Conservation (phyloP, 2,888 invertebrate genomes). For the Eupithecia dodoneata region DNA sequence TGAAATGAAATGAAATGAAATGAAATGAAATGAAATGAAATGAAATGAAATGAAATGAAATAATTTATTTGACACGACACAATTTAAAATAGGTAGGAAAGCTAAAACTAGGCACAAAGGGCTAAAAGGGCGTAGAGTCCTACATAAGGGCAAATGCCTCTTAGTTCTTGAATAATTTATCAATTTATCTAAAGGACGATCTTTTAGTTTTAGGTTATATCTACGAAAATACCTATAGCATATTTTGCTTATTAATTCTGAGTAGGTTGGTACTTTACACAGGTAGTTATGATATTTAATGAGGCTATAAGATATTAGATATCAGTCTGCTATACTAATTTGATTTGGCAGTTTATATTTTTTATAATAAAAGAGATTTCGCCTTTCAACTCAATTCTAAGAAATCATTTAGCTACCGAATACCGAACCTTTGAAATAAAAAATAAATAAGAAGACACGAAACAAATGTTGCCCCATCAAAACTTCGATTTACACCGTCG, state of each 20-base stretch:
- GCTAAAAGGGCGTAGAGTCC: no score
- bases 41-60: no score
- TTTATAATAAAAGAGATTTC: background rate
- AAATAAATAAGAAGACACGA: slow-evolving; percentile 13
- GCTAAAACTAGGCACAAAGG: no score
- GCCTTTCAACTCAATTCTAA: background rate
- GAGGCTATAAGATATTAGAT: background rate
- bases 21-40: no score
- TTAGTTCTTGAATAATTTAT: background rate
- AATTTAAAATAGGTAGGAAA: no score
- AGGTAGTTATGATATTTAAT: background rate
- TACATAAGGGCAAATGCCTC: background rate
- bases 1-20: no score
- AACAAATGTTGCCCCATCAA: slow-evolving; percentile 57
- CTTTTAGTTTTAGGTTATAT: no score
- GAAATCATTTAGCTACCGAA: slow-evolving; percentile 12
- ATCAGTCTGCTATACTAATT: background rate
- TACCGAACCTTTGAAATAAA: slow-evolving; percentile 21
- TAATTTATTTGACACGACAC: no score
- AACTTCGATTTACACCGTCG: slow-evolving; percentile 51
- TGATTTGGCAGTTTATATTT: background rate
- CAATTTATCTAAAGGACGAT: background rate
- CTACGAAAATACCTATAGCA: no score
- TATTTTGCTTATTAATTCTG: background rate
- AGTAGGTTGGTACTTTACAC: background rate